A percentile compares a stretch with the other conserved stretches of the same genome.
Conservation (phyloP, 2,797 vertebrate genomes). For the Poliocrania exsul region DNA sequence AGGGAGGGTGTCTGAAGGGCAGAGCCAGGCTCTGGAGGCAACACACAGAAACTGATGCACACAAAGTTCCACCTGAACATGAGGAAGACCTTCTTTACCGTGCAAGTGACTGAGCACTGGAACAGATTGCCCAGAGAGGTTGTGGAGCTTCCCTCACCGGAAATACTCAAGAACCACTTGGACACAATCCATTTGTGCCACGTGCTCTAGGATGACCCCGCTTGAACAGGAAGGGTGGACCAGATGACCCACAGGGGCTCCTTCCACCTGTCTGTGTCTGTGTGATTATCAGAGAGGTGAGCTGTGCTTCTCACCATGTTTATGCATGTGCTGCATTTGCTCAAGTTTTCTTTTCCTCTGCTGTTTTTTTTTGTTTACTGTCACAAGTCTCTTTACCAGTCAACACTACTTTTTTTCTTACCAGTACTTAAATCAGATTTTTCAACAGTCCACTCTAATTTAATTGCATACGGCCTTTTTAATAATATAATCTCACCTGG, state of each 20-base stretch:
- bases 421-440: background rate
- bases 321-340: background rate
- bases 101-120: background rate
- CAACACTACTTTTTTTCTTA: background rate
- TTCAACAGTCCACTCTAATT: background rate
- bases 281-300: background rate
- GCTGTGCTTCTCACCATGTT: background rate
- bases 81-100: background rate
- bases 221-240: background rate
- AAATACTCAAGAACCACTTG: background rate
- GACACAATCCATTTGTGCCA: background rate
- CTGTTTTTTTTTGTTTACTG: background rate
- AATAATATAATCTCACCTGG: background rate
- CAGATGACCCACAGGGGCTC: background rate
- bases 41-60: background rate
- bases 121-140: background rate
- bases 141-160: background rate
- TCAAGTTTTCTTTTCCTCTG: background rate
- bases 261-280: background rate
- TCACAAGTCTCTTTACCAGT: background rate
- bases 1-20: background rate
- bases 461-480: background rate
- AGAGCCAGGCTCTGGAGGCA: background rate
- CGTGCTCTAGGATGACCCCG: background rate
- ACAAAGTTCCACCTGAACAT: background rate